A percentile compares a stretch with the other conserved stretches of the same genome.
These are phyloP conservation scores for Cyrtodaria siliqua DNA, from an alignment of 2,888 invertebrate genomes.

Conservation along the genomic window DNA sequence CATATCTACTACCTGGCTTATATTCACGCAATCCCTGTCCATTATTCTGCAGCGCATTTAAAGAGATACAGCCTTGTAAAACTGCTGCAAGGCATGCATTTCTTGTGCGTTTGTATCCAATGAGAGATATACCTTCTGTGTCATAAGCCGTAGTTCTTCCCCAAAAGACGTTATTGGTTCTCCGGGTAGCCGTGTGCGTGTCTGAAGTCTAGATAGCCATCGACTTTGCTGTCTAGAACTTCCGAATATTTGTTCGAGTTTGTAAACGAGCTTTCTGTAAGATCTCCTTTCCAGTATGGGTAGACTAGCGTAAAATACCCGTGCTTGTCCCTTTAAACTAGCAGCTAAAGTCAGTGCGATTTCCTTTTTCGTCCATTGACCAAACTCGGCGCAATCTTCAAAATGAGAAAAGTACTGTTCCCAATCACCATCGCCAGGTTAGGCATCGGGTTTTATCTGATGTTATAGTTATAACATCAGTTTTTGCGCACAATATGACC, in stretches of 20 bases:
- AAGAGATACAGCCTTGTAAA: constrained; percentile 27
- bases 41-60: constrained; percentile 37
- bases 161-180: constrained; percentile 27
- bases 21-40: too few relatives aligned
- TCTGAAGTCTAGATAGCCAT: constrained; percentile 36
- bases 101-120: constrained; percentile 27
- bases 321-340: constrained; percentile 24
- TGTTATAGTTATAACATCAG: too few relatives aligned
- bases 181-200: background rate
- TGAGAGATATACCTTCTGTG: constrained; percentile 33
- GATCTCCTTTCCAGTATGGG: constrained; percentile 10
- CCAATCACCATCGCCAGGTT: constrained; percentile 34
- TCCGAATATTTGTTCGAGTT: constrained; percentile 37
- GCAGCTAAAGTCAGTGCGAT: constrained; percentile 25
- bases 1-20: constrained; percentile 32
- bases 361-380: constrained; percentile 35
- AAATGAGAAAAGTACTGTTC: constrained; percentile 41
- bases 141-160: constrained; percentile 16
- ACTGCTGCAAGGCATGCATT: constrained; percentile 38
- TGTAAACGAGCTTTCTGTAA: constrained; percentile 3
- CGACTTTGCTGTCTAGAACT: constrained; percentile 18
- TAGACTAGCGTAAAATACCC: constrained; percentile 23
- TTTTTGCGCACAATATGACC: too few relatives aligned
- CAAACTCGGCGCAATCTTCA: constrained; percentile 40
- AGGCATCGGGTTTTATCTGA: too few relatives aligned